These are phyloP conservation scores for Dryobota labecula DNA, from an alignment of 2,888 invertebrate species.

Conservation along the genomic window DNA sequence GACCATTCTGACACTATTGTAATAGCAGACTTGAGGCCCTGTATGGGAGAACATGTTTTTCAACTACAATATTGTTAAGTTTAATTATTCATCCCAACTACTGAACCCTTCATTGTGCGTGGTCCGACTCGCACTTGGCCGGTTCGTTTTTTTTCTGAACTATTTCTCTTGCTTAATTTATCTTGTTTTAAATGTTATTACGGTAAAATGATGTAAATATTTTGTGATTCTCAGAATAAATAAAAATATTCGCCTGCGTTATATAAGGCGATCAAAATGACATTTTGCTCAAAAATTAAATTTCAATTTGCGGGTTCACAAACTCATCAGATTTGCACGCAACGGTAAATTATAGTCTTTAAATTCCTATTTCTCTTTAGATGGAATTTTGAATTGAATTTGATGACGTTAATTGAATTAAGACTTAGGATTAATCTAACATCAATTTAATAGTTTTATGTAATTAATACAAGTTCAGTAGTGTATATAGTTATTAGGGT, in stretches of 20 bases:
- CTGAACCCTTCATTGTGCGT: no score
- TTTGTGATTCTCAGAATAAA: background rate
- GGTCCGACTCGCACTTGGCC: no score
- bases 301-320: conserved; percentile 34
- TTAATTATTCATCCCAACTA: no score
- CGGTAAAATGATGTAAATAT: background rate
- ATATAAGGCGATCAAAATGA: conserved; percentile 27
- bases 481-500: no score
- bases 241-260: background rate
- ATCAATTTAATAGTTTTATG: background rate
- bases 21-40: no score
- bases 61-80: no score
- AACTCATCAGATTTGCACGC: conserved; percentile 44
- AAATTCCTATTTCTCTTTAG: conserved; percentile 29
- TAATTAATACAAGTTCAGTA: background rate
- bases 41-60: no score
- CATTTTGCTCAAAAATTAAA: conserved; percentile 38
- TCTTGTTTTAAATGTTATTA: no score
- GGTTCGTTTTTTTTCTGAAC: no score
- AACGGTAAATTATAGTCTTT: conserved; percentile 22
- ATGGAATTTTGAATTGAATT: conserved; percentile 35
- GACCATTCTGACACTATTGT: no score
- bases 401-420: conserved; percentile 32
- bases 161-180: no score
- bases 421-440: conserved; percentile 16